Percentiles rank a stretch among this genome's conserved stretches.
Conservation (phyloP, 2,113 vertebrate species). For the Centrocercus urophasianus region DNA sequence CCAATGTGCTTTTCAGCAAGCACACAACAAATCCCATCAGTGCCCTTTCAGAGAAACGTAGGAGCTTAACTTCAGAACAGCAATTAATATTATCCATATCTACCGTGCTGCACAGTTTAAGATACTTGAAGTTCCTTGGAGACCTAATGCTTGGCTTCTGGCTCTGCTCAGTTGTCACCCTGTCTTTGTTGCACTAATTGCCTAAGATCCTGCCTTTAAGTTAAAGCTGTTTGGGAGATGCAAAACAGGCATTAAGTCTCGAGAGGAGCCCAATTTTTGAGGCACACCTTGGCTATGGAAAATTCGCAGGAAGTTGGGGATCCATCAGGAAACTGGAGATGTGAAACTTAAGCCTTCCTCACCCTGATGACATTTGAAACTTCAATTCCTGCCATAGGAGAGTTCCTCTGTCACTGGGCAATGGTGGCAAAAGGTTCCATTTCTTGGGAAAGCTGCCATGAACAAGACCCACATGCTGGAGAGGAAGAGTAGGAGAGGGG, state of each 20-base stretch:
- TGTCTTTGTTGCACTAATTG: slow-evolving; percentile 40
- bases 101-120: not conserved
- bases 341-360: not conserved
- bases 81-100: slow-evolving; percentile 57
- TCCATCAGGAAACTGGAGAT: not conserved
- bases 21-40: not conserved
- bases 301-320: not conserved
- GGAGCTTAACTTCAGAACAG: slow-evolving; percentile 29
- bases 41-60: not conserved
- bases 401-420: not conserved
- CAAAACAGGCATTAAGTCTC: slow-evolving; percentile 36
- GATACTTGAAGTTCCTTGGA: slow-evolving; percentile 28
- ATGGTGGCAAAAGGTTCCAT: not conserved
- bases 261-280: not conserved
- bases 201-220: slow-evolving; percentile 2
- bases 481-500: not conserved
- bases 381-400: not conserved
- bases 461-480: not conserved
- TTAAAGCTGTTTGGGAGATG: slow-evolving; percentile 27
- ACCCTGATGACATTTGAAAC: not conserved
- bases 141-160: slow-evolving; percentile 27
- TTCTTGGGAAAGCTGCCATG: not conserved
- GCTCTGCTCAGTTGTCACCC: slow-evolving; percentile 46
- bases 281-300: not conserved
- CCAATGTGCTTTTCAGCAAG: slow-evolving; percentile 14